These are phyloP conservation scores for Panurus biarmicus DNA, from an alignment of 2,113 vertebrate species.

Conservation along the genomic window DNA sequence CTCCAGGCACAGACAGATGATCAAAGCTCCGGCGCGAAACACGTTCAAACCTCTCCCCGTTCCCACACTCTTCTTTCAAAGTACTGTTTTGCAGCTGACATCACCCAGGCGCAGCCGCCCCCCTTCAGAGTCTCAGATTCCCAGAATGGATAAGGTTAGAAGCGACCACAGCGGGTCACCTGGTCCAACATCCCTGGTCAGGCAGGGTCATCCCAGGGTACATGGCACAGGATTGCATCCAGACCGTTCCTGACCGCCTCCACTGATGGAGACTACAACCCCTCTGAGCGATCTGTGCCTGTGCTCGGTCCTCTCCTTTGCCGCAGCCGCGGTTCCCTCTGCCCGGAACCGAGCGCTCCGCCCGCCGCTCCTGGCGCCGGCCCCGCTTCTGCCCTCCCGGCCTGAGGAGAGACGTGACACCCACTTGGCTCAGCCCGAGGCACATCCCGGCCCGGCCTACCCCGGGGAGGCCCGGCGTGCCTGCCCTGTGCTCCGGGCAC, in stretches of 20 bases:
- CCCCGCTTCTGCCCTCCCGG: background rate
- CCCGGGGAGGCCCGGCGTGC: background rate
- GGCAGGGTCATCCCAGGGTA: background rate
- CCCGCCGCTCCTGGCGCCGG: background rate
- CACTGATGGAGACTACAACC: too few species aligned
- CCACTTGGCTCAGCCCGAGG: background rate
- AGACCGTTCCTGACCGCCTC: background rate
- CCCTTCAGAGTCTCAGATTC: background rate
- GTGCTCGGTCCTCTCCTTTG: background rate
- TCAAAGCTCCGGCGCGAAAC: slow-evolving; percentile 6
- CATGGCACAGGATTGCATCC: background rate
- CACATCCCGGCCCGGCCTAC: background rate
- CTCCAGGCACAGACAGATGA: background rate
- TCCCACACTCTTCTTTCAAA: background rate
- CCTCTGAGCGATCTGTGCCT: background rate
- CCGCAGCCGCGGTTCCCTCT: background rate
- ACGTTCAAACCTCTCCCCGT: background rate
- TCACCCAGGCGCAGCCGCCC: background rate
- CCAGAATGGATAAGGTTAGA: background rate
- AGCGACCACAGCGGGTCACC: background rate
- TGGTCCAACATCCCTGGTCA: background rate
- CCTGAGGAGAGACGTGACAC: background rate
- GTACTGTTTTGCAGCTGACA: background rate
- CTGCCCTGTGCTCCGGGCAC: background rate
- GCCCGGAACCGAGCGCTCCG: background rate